Evolutionary conservation across 35 echinoderm and acorn worm genomes (phyloP).

Genomic region (Apostichopus japonicus): DNA sequence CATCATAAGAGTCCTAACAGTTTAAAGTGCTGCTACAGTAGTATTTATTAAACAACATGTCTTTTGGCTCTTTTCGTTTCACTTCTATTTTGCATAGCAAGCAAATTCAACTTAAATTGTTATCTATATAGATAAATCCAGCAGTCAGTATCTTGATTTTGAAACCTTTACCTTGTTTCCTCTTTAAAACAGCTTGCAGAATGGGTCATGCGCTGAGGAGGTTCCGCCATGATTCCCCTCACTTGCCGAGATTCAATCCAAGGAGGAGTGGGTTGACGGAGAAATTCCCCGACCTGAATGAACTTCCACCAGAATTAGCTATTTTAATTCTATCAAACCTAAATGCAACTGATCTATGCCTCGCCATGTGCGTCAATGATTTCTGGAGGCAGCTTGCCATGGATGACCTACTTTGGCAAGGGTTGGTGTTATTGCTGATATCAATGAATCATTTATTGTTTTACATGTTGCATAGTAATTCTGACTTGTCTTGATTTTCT

Average conservation of each 20-base stretch:
- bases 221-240: constrained; percentile 29
- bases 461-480: too few relatives aligned
- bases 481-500: too few relatives aligned
- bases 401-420: constrained; percentile 94
- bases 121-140: too few relatives aligned
- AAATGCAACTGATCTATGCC: constrained; percentile 91
- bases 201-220: constrained; percentile 82
- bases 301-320: constrained; percentile 88
- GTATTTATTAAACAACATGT: too few relatives aligned
- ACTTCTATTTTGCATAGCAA: too few relatives aligned
- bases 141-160: too few relatives aligned
- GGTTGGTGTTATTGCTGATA: constrained; percentile 51
- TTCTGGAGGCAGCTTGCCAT: constrained; percentile 91
- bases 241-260: background rate
- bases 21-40: too few relatives aligned
- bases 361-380: constrained; percentile 96
- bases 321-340: constrained; percentile 92
- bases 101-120: too few relatives aligned
- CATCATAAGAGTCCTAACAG: too few relatives aligned
- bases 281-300: constrained; percentile 87
- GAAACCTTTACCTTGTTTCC: too few relatives aligned
- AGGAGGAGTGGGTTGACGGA: constrained; percentile 62
- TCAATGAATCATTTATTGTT: too few relatives aligned
- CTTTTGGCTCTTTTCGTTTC: too few relatives aligned
- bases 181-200: constrained; percentile 16